A percentile compares a stretch with the other conserved stretches of the same genome.
Evolutionary conservation across 2,797 vertebrate species (phyloP).

Genomic region (Sardinella longiceps): DNA sequence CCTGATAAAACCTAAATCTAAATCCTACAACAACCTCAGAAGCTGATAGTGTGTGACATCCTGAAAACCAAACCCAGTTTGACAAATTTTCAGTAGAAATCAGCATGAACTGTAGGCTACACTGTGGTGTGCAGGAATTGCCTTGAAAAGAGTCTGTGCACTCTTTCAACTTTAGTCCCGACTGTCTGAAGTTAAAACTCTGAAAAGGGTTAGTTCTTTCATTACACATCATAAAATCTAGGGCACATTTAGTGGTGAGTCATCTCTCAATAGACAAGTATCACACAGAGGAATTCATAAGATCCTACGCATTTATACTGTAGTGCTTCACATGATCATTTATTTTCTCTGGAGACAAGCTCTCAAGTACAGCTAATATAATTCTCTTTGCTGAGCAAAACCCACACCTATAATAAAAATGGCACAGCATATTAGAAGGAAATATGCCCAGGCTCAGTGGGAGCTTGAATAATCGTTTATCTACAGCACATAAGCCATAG

Average conservation of each 20-base stretch:
- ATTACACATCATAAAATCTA: conserved; percentile 19
- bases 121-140: not conserved
- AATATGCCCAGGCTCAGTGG: not conserved
- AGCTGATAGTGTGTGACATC: not conserved
- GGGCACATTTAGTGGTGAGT: conserved; percentile 19
- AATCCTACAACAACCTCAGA: not conserved
- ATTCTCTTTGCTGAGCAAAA: not conserved
- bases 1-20: too few species aligned
- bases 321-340: conserved; percentile 48
- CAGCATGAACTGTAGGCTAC: not conserved
- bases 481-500: not conserved
- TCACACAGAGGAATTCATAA: not conserved
- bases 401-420: not conserved
- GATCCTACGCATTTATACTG: conserved; percentile 38
- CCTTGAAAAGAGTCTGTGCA: not conserved
- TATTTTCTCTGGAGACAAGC: not conserved
- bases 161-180: not conserved
- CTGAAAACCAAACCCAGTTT: not conserved
- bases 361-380: conserved; percentile 1
- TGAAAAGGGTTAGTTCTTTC: not conserved
- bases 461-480: not conserved
- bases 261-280: not conserved
- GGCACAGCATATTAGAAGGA: not conserved
- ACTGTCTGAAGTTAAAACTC: not conserved
- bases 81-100: not conserved